Evolutionary conservation across 2,797 vertebrate genomes (phyloP), one percentile per base, ranked within the genome.

Genomic region (Ceryle rudis): DNA sequence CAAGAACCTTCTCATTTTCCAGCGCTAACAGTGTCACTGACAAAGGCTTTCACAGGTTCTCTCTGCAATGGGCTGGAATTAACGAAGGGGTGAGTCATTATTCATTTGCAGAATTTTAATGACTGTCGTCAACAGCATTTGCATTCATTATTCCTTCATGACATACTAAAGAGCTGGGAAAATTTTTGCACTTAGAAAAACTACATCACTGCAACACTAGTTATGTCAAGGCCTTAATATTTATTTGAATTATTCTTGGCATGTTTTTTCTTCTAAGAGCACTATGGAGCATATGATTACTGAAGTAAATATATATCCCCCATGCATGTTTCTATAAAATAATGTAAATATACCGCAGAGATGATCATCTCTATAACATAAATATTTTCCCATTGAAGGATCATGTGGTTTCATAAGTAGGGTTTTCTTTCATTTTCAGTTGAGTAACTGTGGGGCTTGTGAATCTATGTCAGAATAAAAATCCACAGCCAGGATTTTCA

Each of bases 11-110:
- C 88, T 94, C 82, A 44, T 96, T 93, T 93, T 82, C 75, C 77
- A 47, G 72, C 71, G 86, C 82, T 86, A 67, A 79, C 37, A 64
- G 86, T 93, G 82, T 81, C 84, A 93, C 77, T 96, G 96, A 97
- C 95, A 97, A 92, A 97, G 96, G 95, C 82, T 90, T 95, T 97
- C 94, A 71, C 93, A 96, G 94, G 95, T 97, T 98, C 95, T 82
- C 88, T 93, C 85, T 94, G 96, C 96, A 96, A 80, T 55, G 91
- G 96, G 92, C 78, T 97, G 84, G 97, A 97, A 97, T 98, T 97
- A 97, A 96, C 65, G 17, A 91, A 97, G 78, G 91, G 81, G 90
- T 97, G 97, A 97, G 93, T 97, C 97, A 97, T 92, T 96, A 87
- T 90, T 95, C 61, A 86, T 93, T 95, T 95, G 81, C 81, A 91